phyloP scores from a whole-genome alignment of 2,797 vertebrate genomes.

The Hozukius guyotensis region DNA sequence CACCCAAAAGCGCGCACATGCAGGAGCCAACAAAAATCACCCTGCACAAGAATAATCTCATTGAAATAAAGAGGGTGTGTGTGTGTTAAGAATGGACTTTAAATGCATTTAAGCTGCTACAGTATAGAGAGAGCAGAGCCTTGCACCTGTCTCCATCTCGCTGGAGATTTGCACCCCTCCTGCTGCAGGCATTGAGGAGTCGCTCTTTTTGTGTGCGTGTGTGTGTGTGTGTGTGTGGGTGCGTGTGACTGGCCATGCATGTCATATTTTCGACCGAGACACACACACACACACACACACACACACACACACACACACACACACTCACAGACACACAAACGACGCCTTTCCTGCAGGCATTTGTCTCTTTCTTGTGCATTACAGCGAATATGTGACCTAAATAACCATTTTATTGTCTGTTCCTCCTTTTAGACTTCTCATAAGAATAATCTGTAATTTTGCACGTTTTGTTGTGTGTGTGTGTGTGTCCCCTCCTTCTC shows the following conservation, averaged over 20 bases:
- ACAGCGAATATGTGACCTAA: slow-evolving; percentile 78
- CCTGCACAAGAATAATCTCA: slow-evolving; percentile 40
- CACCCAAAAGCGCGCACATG: not conserved
- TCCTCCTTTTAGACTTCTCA: slow-evolving; percentile 69
- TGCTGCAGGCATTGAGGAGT: slow-evolving; percentile 55
- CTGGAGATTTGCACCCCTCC: slow-evolving; percentile 69
- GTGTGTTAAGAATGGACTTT: slow-evolving; percentile 60
- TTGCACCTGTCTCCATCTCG: slow-evolving; percentile 79
- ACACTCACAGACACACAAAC: slow-evolving; percentile 47
- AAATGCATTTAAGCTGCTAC: slow-evolving; percentile 68
- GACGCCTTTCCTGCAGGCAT: slow-evolving; percentile 77
- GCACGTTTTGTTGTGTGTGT: slow-evolving; percentile 59
- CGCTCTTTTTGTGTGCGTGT: slow-evolving; percentile 4
- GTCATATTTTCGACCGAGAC: slow-evolving; percentile 72
- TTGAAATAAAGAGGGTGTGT: slow-evolving; percentile 36
- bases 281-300: slow-evolving; percentile 37
- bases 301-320: slow-evolving; percentile 39
- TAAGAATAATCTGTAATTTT: slow-evolving; percentile 71
- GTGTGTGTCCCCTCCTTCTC: not conserved
- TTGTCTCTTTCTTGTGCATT: slow-evolving; percentile 77
- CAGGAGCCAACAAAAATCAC: slow-evolving; percentile 28
- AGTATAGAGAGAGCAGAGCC: slow-evolving; percentile 65
- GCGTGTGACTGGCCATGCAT: slow-evolving; percentile 73
- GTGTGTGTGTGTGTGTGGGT: not conserved
- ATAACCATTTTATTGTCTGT: slow-evolving; percentile 79